A percentile compares a stretch with the other conserved stretches of the same genome.
Conservation (phyloP, 2,113 vertebrate genomes). For the Xiphophorus maculatus region DNA sequence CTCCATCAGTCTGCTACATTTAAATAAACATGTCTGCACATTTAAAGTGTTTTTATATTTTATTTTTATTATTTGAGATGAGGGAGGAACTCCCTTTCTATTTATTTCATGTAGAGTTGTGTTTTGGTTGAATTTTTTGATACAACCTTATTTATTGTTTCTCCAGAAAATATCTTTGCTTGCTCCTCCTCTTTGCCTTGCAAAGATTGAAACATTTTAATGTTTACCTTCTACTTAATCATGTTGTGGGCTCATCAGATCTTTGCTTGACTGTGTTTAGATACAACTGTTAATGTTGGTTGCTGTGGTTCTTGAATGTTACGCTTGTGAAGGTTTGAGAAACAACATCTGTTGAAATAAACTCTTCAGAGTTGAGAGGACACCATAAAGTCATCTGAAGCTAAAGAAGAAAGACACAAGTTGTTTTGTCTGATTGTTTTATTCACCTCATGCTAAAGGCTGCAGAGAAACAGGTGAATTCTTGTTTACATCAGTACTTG, state of each 20-base stretch:
- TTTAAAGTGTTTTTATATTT: slow-evolving; percentile 12
- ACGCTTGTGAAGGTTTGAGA: background rate
- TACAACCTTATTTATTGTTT: slow-evolving; percentile 34
- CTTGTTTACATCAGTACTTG: too few species aligned
- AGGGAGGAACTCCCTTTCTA: background rate
- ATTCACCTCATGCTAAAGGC: too few species aligned
- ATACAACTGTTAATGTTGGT: background rate
- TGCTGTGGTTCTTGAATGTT: background rate
- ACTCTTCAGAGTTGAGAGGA: background rate
- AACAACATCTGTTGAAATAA: background rate
- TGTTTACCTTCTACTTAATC: background rate
- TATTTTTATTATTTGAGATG: background rate
- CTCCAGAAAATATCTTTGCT: background rate
- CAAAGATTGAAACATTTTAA: slow-evolving; percentile 1
- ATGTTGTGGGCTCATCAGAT: background rate
- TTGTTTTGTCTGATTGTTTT: too few species aligned
- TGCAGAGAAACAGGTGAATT: too few species aligned
- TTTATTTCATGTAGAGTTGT: slow-evolving; percentile 12
- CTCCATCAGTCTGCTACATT: background rate
- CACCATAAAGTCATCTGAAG: background rate
- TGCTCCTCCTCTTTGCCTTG: background rate
- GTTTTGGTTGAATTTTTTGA: background rate
- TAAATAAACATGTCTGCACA: background rate
- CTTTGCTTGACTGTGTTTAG: background rate
- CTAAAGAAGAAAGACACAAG: background rate